Evolutionary conservation across 2,888 invertebrate genomes (phyloP).

Genomic region (Dusona sp.): DNA sequence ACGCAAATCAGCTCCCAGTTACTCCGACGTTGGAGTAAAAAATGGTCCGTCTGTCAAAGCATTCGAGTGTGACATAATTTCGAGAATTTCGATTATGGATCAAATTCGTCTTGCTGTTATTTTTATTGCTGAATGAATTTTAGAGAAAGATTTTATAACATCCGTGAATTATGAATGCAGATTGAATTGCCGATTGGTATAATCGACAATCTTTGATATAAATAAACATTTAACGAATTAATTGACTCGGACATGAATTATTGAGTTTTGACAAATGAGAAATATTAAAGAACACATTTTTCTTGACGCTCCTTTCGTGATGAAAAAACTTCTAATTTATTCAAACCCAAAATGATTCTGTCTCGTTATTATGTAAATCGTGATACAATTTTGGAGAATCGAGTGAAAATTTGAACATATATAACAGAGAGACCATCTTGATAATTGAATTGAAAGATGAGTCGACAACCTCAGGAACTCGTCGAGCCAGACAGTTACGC

Average conservation of each 20-base stretch:
- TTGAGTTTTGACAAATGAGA: not conserved
- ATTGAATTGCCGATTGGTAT: no score
- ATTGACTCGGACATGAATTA: no score
- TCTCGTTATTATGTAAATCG: not conserved
- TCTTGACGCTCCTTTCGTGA: not conserved
- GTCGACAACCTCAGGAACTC: slow-evolving; percentile 72
- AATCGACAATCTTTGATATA: no score
- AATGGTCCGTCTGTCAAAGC: no score
- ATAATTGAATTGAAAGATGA: slow-evolving; percentile 63
- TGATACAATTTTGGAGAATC: not conserved
- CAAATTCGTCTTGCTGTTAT: not conserved
- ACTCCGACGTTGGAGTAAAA: no score
- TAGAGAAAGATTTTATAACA: no score
- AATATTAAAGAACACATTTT: not conserved
- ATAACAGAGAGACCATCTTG: not conserved
- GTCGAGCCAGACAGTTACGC: slow-evolving; percentile 67
- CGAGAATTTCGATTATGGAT: no score
- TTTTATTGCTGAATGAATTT: not conserved
- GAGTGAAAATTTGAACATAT: not conserved
- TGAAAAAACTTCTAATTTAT: not conserved
- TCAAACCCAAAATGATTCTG: not conserved
- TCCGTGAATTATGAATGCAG: no score
- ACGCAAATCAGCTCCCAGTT: no score
- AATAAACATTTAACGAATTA: no score
- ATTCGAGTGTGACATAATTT: no score